Evolutionary conservation across 2,888 invertebrate species (phyloP), one percentile per base, ranked within the genome.

Genomic region (Liodrosophila aerea): DNA sequence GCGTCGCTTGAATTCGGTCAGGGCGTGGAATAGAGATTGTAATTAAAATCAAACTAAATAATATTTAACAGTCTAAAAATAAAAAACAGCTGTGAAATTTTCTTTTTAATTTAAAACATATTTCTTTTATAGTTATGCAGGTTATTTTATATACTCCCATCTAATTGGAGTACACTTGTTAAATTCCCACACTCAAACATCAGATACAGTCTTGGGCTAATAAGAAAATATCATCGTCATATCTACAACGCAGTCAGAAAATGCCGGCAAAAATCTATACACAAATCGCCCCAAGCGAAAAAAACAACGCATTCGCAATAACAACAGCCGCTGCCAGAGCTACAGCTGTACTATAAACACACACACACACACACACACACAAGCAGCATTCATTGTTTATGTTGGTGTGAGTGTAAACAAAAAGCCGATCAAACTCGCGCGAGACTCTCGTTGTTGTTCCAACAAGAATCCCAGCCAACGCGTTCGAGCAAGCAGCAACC

Each of bases 401-500:
- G 37, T 43, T 68, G 61, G 80, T 75, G 61, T 78, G 73, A 80
- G 78, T 64, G 84, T 85, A 85, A 81, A 80, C 85, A 81, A 80
- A 80, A 71, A 64, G 75, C 72, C 78, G 80, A 75, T 82, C 85
- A 78, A 78, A 75, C 78, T 59, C 45, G 63, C 51, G 53, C 60
- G 49, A 64, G 50, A 39, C 49, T 33, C 22, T 56, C 56, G 52
- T 40, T 59, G 65, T 51, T 59, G 64, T 78, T 82, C 80, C 85
- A 80, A 80, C 80, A 76, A 80, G 80, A 80, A 78, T 81, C 64
- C 67, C 40, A 54, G 76, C 84, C 77, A 83, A 83, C 76, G 76
- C 75, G 71, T 69, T 70, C 70, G 80, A 65, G 57, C 65, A 44
- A 45, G 41, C 40, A 67, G 44, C 36, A 56, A 59, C 53, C 53